Percentiles rank a stretch among this genome's conserved stretches.
These are phyloP conservation scores for Drosophila insularis DNA, from an alignment of 1,140 invertebrate genomes.

Conservation along the genomic window DNA sequence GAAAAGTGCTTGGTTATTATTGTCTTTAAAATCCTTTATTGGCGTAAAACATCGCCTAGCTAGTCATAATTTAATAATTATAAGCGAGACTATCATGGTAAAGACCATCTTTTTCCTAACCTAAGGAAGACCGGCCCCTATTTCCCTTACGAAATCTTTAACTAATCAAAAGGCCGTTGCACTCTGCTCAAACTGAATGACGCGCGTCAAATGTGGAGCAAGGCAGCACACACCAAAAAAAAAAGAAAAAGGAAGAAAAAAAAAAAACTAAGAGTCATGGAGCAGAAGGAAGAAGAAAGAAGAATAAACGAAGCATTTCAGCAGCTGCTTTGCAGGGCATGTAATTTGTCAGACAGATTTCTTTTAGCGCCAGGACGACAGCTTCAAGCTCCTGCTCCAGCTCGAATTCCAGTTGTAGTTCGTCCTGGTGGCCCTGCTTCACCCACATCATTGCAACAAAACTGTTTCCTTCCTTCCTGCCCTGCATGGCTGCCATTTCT, in stretches of 20 bases:
- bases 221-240: neutral
- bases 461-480: constrained; percentile 64
- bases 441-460: constrained; percentile 62
- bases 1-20: too few species aligned
- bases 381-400: constrained; percentile 4
- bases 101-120: neutral
- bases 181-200: constrained; percentile 50
- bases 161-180: constrained; percentile 59
- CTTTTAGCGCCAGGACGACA: constrained; percentile 52
- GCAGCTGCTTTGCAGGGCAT: constrained; percentile 57
- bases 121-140: neutral
- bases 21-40: too few species aligned
- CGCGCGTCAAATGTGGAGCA: constrained; percentile 43
- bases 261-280: constrained; percentile 27
- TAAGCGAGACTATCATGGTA: neutral
- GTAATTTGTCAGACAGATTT: constrained; percentile 78
- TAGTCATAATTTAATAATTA: too few species aligned
- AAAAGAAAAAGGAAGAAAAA: constrained; percentile 25
- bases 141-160: neutral
- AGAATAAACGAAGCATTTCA: constrained; percentile 41
- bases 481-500: constrained; percentile 49
- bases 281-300: constrained; percentile 25
- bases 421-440: neutral
- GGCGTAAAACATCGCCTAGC: too few species aligned
- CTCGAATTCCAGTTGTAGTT: neutral